Conservation (phyloP, 2,888 invertebrate genomes). For the Ethmia dodecea region DNA sequence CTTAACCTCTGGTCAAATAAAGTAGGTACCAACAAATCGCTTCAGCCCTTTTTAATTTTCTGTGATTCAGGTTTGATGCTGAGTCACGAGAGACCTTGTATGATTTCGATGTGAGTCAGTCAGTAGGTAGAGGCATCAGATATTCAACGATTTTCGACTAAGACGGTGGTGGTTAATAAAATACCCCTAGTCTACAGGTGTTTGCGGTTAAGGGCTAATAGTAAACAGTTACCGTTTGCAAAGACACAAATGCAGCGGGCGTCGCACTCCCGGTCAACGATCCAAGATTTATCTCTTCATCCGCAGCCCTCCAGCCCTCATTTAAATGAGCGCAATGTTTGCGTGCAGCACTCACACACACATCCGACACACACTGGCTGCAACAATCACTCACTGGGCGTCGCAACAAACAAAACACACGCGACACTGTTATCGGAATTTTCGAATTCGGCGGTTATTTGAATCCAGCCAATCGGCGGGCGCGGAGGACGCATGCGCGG, state of each 20-base stretch:
- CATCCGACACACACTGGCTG: conserved; percentile 5
- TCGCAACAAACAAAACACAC: conserved; percentile 14
- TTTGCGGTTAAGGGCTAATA: no score
- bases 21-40: no score
- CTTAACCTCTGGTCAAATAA: no score
- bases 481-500: conserved; percentile 13
- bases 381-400: neutral
- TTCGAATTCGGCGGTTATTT: conserved; percentile 26
- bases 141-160: no score
- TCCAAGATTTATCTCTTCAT: conserved; percentile 45
- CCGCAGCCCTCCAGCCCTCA: conserved; percentile 31
- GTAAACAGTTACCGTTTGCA: conserved; percentile 1
- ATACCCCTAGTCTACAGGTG: no score
- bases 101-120: no score
- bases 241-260: conserved; percentile 28
- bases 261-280: conserved; percentile 55
- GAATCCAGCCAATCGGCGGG: conserved; percentile 19
- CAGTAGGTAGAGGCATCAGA: no score
- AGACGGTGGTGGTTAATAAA: no score
- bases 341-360: conserved; percentile 8
- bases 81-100: no score
- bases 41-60: no score
- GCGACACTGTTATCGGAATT: conserved; percentile 11
- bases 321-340: conserved; percentile 21
- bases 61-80: no score